Base-by-base conservation (phyloP, 53 echinoderm and acorn worm species). In the Actinopyga echinites region DNA sequence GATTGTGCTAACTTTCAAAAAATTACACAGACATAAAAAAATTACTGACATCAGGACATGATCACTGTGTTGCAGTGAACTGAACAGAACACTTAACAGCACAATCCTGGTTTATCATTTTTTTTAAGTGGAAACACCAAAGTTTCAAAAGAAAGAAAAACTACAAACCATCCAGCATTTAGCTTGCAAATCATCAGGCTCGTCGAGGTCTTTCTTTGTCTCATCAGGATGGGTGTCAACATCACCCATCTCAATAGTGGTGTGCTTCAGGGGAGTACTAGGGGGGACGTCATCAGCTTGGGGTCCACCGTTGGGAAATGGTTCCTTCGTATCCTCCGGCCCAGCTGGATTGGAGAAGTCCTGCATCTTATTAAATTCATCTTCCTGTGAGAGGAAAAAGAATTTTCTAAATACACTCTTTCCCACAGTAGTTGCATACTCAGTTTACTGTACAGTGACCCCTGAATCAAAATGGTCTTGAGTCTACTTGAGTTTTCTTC, bases 181-280 rank as follows among this genome's bases (percentile, higher is more conserved):
- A 11, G 33, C 11, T 13, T 69, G 69, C 0, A 69, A 8, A 25
- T 23, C 40, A 69, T 69, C 69, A 0, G 32, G 33, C 6, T 26
- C 65, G 4, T 38, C 69, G 3, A 42, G 40, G 21, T 21, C 42
- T 17, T 37, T 12, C 69, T 77, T 28, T 26, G 26, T 31, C 5
- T 30, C 56, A 22, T 77, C 57, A 28, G 45, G 32, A n/a, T 20
- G 53, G 15, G 31, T 56, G 22, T 28, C 63, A 24, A 31, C 28
- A 31, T 62, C 26, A 8, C 8, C 63, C 28, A 62, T 62, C 25
- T 62, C 21, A 30, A 77, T 54, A 17, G 77, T 9, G 43, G 44
- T 77, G 2, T 77, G 77, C 20, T 77, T 77, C 6, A 77, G 77
- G 6, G 77, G 77, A 7, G 77, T 77, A 33, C 45, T 54, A 33